Base-by-base conservation (phyloP, 1,140 invertebrate genomes). In the Antheraea pernyi region DNA sequence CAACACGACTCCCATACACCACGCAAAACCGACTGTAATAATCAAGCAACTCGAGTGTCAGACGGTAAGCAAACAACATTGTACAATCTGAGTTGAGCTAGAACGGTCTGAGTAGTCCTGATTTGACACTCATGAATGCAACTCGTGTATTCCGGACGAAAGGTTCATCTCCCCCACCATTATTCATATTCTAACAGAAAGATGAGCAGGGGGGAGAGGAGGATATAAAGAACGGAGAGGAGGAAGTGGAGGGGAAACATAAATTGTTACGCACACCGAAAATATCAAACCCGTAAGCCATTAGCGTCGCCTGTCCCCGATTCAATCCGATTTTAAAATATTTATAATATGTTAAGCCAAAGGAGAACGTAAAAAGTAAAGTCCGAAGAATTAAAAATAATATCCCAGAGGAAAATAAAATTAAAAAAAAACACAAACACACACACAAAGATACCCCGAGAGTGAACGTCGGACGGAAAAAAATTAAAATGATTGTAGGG, bases 221-320 rank as follows among this genome's bases (percentile, higher is more conserved):
- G 7, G 39, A 42, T 30, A 4, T 30, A 30, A 1, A 30, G 1
- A n/a, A 30, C 4, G 39, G 39, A 42, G 46, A 6, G 16, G 5
- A 13, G 46, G 46, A 53, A 1, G 16, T 13, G 16, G 46, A 53
- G 46, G 46, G 46, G 16, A 53, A 48, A 82, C 80, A 90, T 90
- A 89, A 89, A 91, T 91, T 53, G 16, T 16, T 88, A 91, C 82
- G 75, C 77, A 81, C 70, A 79, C 86, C 88, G 81, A 90, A 91
- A 89, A 89, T 91, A 91, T 90, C 88, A 85, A 91, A 91, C 84
- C 88, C 86, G 84, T 90, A 91, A 91, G 90, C 88, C 89, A 90
- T 91, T 91, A 83, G 89, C 79, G 79, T 79, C 88, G 89, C 81
- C 73, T 85, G 88, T 90, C 89, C 80, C 89, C 84, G 86, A 79